These are phyloP conservation scores for Jacana jacana DNA, from an alignment of 2,113 vertebrate genomes.

Conservation along the genomic window DNA sequence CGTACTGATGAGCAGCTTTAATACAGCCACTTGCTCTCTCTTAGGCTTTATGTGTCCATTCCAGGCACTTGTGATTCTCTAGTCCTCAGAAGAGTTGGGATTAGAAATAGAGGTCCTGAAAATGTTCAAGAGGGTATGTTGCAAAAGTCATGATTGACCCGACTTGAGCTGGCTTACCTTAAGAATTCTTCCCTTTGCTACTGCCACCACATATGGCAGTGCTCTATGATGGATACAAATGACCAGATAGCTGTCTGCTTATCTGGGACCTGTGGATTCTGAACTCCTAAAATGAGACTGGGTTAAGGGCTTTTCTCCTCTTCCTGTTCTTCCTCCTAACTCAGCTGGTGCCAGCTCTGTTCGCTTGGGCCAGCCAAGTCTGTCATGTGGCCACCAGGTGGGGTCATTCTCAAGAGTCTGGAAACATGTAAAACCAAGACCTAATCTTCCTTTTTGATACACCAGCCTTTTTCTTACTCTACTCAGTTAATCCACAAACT, in stretches of 20 bases:
- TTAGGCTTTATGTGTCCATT: background rate
- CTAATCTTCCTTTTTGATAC: background rate
- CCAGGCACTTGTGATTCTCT: background rate
- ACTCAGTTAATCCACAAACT: background rate
- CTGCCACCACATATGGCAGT: background rate
- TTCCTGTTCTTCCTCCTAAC: background rate
- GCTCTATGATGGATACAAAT: background rate
- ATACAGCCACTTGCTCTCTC: background rate
- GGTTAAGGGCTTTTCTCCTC: background rate
- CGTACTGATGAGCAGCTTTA: background rate
- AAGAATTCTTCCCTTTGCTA: background rate
- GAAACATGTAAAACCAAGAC: background rate
- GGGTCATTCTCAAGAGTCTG: background rate
- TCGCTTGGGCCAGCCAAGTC: background rate
- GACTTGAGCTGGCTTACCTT: background rate
- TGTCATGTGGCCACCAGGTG: background rate
- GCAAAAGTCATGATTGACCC: background rate
- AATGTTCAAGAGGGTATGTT: background rate
- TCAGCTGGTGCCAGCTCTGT: background rate
- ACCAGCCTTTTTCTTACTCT: background rate
- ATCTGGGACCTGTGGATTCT: background rate
- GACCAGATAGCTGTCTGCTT: background rate
- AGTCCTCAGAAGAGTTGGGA: background rate
- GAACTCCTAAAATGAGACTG: background rate
- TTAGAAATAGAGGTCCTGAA: background rate